Evolutionary conservation across 2,113 vertebrate species (phyloP).

Genomic region (Phalacrocorax aristotelis): DNA sequence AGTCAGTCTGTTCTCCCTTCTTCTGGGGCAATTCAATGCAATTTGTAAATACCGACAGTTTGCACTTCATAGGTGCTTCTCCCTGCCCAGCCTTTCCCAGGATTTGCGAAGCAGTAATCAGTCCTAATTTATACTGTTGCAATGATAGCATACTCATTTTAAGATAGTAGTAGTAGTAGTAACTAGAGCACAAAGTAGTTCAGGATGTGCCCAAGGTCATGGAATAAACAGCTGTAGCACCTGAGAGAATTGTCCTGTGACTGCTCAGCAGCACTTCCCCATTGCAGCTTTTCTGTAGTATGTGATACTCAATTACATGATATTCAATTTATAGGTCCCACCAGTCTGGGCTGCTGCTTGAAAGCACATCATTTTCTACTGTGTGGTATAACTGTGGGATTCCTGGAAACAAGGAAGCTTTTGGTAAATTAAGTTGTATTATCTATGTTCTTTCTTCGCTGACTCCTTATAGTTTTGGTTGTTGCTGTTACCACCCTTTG

Average conservation of each 20-base stretch:
- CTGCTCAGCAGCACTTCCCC: neutral
- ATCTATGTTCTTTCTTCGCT: neutral
- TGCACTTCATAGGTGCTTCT: neutral
- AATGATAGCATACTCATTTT: neutral
- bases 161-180: neutral
- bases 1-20: neutral
- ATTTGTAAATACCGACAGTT: neutral
- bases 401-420: neutral
- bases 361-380: neutral
- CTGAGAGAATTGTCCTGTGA: neutral
- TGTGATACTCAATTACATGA: rapidly evolving
- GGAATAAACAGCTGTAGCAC: neutral
- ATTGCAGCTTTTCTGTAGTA: neutral
- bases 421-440: neutral
- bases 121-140: neutral
- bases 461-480: neutral
- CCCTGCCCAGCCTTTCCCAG: neutral
- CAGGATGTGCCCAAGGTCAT: neutral
- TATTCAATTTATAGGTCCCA: neutral
- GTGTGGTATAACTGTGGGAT: neutral
- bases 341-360: neutral
- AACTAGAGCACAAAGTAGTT: neutral
- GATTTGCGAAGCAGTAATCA: neutral
- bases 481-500: neutral
- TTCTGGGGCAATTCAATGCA: neutral